Percentiles rank a stretch among this genome's conserved stretches.
phyloP scores from a whole-genome alignment of 2,797 vertebrate species.

The Sebastes matsubarae region DNA sequence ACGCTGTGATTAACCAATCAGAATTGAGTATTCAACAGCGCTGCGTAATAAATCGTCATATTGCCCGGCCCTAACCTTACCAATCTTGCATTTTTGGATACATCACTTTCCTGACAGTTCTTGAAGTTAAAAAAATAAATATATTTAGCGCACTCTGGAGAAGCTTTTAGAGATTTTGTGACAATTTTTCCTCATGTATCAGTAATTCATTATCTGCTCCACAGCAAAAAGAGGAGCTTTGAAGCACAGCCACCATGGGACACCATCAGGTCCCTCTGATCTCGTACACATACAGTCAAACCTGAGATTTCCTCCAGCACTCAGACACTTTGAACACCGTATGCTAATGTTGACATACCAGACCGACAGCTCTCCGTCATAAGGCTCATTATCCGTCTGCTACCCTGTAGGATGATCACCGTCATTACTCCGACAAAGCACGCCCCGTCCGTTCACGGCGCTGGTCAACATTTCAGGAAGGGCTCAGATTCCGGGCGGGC shows the following conservation, averaged over 20 bases:
- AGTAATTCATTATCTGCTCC: neutral
- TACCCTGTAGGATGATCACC: constrained; percentile 10
- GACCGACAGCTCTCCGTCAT: constrained; percentile 30
- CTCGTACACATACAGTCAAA: neutral
- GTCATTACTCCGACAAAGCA: constrained; percentile 18
- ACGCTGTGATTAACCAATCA: no score
- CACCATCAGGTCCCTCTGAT: constrained; percentile 34
- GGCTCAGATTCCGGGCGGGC: constrained; percentile 47
- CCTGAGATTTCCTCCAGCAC: constrained; percentile 34
- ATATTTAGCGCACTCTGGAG: neutral
- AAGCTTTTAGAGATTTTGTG: neutral
- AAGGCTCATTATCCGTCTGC: constrained; percentile 40
- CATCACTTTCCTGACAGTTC: neutral
- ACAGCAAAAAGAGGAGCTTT: neutral
- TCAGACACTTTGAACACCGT: constrained; percentile 40
- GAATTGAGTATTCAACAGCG: no score
- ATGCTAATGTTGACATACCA: constrained; percentile 46
- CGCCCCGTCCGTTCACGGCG: constrained; percentile 4
- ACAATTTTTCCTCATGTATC: no score
- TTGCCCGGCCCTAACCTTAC: no score
- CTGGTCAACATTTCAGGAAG: constrained; percentile 51
- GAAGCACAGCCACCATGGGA: constrained; percentile 26
- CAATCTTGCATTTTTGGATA: neutral
- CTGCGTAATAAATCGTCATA: no score
- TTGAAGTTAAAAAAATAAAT: neutral